These are phyloP conservation scores for Cynodonichthys magdalenae DNA, from an alignment of 2,797 vertebrate genomes.

Conservation along the genomic window DNA sequence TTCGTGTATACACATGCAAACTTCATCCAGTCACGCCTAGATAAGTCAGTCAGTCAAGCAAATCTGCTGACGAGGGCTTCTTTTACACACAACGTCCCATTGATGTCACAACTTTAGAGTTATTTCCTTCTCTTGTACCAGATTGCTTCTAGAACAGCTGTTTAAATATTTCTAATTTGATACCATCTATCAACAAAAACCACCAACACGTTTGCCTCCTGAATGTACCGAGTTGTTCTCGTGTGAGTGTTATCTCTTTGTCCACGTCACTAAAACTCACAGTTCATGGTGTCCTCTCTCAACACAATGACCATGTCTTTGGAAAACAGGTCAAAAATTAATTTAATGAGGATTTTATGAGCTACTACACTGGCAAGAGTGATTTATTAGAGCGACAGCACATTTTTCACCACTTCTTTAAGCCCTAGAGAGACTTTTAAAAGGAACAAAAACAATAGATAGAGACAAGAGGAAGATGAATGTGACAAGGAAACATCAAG, in stretches of 20 bases:
- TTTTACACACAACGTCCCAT: slow-evolving; percentile 12
- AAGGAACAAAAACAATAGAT: neutral
- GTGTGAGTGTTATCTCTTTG: slow-evolving; percentile 5
- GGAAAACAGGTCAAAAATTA: slow-evolving; percentile 3
- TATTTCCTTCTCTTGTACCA: slow-evolving; percentile 27
- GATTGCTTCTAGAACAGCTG: slow-evolving; percentile 22
- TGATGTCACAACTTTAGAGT: slow-evolving; percentile 31
- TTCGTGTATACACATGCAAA: slow-evolving; percentile 61
- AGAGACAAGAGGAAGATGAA: slow-evolving; percentile 13
- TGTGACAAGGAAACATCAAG: neutral
- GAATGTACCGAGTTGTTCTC: slow-evolving; percentile 30
- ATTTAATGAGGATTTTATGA: neutral
- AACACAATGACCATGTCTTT: slow-evolving; percentile 25
- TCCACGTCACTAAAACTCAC: slow-evolving; percentile 28
- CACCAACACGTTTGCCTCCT: slow-evolving; percentile 19
- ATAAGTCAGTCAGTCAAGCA: slow-evolving; percentile 66
- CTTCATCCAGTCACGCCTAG: slow-evolving; percentile 60
- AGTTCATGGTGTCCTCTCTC: slow-evolving; percentile 46
- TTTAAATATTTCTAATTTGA: slow-evolving; percentile 10
- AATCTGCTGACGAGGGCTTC: slow-evolving; percentile 65
- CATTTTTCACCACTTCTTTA: slow-evolving; percentile 11
- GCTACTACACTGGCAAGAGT: slow-evolving; percentile 20
- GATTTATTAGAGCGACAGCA: slow-evolving; percentile 5
- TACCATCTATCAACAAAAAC: neutral
- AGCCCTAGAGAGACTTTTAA: slow-evolving; percentile 4